Evolutionary conservation across 2,113 vertebrate genomes (phyloP).

Genomic region (Halcyon senegalensis): DNA sequence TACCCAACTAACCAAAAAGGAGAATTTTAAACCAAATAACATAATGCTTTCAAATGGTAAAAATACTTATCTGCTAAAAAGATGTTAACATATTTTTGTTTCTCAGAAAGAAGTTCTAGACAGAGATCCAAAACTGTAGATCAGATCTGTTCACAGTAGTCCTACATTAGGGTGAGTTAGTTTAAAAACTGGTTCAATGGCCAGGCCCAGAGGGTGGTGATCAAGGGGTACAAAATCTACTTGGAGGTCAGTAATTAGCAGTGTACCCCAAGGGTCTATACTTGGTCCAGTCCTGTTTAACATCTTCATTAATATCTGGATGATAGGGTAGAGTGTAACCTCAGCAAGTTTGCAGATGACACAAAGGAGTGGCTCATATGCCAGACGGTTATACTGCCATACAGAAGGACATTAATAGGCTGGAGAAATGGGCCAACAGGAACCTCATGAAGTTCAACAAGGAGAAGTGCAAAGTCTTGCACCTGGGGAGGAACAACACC

Average conservation of each 20-base stretch:
- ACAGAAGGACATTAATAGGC: no score
- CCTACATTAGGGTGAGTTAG: background rate
- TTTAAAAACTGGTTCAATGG: background rate
- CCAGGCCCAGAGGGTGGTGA: accelerated
- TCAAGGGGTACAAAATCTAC: background rate
- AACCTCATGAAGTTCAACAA: background rate
- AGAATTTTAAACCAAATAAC: background rate
- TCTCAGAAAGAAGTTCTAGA: background rate
- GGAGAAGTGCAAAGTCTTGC: background rate
- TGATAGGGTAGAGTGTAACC: background rate
- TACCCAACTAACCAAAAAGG: background rate
- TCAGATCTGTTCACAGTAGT: background rate
- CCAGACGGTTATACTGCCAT: background rate
- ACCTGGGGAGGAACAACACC: background rate
- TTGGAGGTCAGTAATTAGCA: background rate
- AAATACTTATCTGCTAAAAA: background rate
- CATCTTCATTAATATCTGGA: background rate
- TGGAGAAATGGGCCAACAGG: background rate
- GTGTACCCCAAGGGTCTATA: accelerated
- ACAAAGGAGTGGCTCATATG: background rate
- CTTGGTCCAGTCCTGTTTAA: background rate
- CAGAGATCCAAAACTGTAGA: background rate
- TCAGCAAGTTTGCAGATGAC: background rate
- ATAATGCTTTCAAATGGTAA: background rate
- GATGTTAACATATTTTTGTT: background rate